Conservation (phyloP, 64 coral and sea anemone species). For the Trachythela sp. region DNA sequence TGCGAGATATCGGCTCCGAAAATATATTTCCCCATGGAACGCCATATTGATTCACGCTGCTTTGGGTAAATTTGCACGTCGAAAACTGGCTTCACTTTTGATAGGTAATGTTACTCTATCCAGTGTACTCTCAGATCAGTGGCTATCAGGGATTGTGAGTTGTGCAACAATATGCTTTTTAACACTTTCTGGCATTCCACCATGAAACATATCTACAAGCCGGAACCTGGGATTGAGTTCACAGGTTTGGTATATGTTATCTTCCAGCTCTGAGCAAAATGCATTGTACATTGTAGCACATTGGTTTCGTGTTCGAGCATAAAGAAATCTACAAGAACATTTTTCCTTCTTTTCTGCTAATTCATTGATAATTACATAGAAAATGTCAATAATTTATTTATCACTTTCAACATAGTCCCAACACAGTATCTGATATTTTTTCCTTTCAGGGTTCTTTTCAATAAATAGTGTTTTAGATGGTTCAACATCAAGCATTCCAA, state of each 20-base stretch:
- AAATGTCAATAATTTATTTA: neutral
- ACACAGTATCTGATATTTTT: constrained; percentile 21
- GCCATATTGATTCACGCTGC: no score
- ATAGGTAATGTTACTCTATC: no score
- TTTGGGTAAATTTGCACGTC: no score
- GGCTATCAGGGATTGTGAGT: neutral
- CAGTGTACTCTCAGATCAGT: neutral
- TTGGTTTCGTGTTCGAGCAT: neutral
- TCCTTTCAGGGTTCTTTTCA: constrained; percentile 14
- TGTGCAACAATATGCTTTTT: constrained; percentile 7
- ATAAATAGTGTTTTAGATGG: neutral
- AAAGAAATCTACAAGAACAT: neutral
- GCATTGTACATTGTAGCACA: neutral
- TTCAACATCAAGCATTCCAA: neutral
- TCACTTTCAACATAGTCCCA: neutral
- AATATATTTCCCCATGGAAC: no score
- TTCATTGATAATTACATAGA: neutral
- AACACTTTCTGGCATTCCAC: constrained; percentile 14
- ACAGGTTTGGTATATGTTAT: neutral
- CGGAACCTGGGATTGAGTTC: neutral
- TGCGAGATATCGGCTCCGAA: no score
- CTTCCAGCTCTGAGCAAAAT: neutral
- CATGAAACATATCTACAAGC: constrained; percentile 1
- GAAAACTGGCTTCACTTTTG: no score
- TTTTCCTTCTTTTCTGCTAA: neutral